Evolutionary conservation across 2,113 vertebrate genomes (phyloP), one percentile per base, ranked within the genome.

Genomic region (Dipodomys spectabilis): DNA sequence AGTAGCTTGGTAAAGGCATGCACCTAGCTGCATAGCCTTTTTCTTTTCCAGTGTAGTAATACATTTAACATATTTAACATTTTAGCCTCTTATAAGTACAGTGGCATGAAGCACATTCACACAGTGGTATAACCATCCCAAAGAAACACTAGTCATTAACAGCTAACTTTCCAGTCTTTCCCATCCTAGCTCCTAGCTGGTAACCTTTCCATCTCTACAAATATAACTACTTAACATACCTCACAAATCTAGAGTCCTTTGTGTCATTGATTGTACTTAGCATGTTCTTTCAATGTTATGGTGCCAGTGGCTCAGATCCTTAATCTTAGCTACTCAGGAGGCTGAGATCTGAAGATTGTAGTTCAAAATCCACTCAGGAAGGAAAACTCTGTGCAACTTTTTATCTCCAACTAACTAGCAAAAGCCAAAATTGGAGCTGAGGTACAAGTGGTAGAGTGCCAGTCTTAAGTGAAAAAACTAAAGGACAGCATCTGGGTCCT

Each of bases 41-140:
- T 69, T 30, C 25, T 62, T 62, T 64, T 25, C 8, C 23, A 64
- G 23, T 25, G 23, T 25, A 62, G 60, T 62, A 64, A 64, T 64
- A 64, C 25, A 64, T 25, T 64, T 23, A 64, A 64, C 23, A 64
- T 28, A 57, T 57, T 57, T 16, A 57, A 57, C 15, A 16, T 57
- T 57, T 39, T 68, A n/a, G 35, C 65, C 32, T 88, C 81, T 72
- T 93, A 65, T 69, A 83, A 92, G n/a, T 49, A 86, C 77, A 87
- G 23, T 87, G 72, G 32, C 45, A 88, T 45, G 44, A 92, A 84
- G n/a, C 67, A 94, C 35, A 84, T 15, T 75, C 60, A 88, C 39
- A 71, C 3, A 57, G 23, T 18, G 80, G 62, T 82, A 8, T 30
- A 85, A 49, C 35, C 22, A 93, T 73, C n/a, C 49, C 65, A 79